phyloP scores from a whole-genome alignment of 1,140 invertebrate species.

The Magallana ariakensis region DNA sequence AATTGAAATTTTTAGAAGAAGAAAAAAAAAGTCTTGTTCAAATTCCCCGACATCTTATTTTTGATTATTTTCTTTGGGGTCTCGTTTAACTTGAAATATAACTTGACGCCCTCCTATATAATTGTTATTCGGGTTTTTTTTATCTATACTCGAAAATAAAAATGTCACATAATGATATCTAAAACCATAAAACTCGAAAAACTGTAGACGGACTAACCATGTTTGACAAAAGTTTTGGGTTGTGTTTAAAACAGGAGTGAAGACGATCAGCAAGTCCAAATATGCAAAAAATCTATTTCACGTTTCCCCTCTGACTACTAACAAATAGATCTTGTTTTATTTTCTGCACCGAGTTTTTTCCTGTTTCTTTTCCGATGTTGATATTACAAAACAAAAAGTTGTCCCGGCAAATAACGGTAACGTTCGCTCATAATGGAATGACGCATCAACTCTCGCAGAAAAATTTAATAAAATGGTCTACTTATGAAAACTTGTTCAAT shows the following conservation, averaged over 20 bases:
- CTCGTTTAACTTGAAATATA: background rate
- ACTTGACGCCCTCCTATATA: background rate
- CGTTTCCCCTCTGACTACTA: background rate
- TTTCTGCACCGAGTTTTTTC: background rate
- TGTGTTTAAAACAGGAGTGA: background rate
- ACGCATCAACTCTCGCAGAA: conserved; percentile 27
- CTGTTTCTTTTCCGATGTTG: background rate
- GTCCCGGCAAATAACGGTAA: background rate
- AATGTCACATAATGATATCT: background rate
- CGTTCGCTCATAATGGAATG: conserved; percentile 19
- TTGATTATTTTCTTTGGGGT: background rate
- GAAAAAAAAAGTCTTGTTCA: background rate
- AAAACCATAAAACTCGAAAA: conserved; percentile 2
- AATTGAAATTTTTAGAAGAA: conserved; percentile 3
- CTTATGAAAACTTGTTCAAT: conserved; percentile 35
- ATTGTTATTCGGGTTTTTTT: conserved; percentile 7
- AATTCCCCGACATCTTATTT: background rate
- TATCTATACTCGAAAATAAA: background rate
- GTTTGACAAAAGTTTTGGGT: background rate
- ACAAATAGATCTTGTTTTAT: background rate
- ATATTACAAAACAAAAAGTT: background rate
- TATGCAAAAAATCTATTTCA: background rate
- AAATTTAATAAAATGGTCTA: conserved; percentile 37
- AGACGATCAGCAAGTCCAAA: background rate
- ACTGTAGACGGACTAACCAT: background rate